Evolutionary conservation across 37 sponge, comb jelly and placozoan species (phyloP).

Genomic region (Tethya wilhelma): DNA sequence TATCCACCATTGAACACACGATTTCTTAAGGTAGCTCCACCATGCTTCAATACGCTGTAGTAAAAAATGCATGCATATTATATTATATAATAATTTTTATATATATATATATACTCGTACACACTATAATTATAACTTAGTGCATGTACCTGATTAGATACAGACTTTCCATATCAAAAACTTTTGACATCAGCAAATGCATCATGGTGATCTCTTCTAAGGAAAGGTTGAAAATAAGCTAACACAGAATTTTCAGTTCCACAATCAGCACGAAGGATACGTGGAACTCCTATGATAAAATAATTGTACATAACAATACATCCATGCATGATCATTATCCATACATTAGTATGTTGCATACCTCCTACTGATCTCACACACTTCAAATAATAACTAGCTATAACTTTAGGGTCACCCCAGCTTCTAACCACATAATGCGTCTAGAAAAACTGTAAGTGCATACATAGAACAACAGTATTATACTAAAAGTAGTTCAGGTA

Average conservation of each 20-base stretch:
- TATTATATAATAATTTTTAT: neutral
- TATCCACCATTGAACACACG: slow-evolving; percentile 5
- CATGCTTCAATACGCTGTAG: slow-evolving; percentile 11
- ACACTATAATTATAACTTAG: neutral
- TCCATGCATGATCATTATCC: too few species aligned
- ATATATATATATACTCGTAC: neutral
- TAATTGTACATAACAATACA: too few species aligned
- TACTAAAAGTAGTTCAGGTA: neutral
- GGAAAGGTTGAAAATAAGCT: slow-evolving; percentile 20
- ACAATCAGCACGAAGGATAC: slow-evolving; percentile 28
- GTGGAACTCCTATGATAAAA: slow-evolving; percentile 10
- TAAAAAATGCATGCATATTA: neutral
- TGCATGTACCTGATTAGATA: slow-evolving; percentile 24
- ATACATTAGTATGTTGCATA: too few species aligned
- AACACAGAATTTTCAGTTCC: slow-evolving; percentile 35
- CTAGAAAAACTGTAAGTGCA: slow-evolving; percentile 6
- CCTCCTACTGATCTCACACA: slow-evolving; percentile 10
- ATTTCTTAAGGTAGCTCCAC: neutral
- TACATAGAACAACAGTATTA: neutral
- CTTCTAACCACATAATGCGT: slow-evolving; percentile 16
- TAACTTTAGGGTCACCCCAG: slow-evolving; percentile 8
- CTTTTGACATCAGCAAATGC: slow-evolving; percentile 2
- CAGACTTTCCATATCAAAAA: slow-evolving; percentile 33
- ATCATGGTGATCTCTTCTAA: slow-evolving; percentile 1
- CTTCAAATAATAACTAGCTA: slow-evolving; percentile 8